Conservation (phyloP, 2,797 vertebrate species). For the Channa striata region DNA sequence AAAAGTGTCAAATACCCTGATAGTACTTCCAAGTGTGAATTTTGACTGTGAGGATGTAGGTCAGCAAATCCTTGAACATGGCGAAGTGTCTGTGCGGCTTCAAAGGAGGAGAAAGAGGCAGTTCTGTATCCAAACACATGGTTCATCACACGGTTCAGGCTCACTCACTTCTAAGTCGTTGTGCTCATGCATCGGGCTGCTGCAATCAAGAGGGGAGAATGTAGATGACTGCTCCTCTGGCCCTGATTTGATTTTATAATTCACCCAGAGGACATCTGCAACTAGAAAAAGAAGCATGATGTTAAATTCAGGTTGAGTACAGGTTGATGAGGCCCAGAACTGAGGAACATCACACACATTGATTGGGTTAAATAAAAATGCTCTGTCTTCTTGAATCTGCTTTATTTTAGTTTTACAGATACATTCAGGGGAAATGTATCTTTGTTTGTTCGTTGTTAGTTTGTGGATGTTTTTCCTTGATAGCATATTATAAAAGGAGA, state of each 20-base stretch:
- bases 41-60: conserved; percentile 50
- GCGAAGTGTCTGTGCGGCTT: conserved; percentile 15
- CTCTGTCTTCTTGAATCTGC: neutral
- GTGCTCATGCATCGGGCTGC: conserved; percentile 26
- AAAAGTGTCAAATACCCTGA: conserved; percentile 32
- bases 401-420: conserved; percentile 8
- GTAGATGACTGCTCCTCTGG: conserved; percentile 59
- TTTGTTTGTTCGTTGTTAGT: neutral
- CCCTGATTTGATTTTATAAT: conserved; percentile 69
- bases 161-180: conserved; percentile 25
- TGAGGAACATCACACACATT: conserved; percentile 13
- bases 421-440: neutral
- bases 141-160: conserved; percentile 16
- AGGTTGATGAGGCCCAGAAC: conserved; percentile 34
- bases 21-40: conserved; percentile 18
- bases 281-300: neutral
- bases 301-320: conserved; percentile 35
- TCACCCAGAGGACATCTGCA: conserved; percentile 48
- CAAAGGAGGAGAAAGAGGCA: conserved; percentile 18
- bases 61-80: conserved; percentile 50
- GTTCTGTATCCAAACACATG: conserved; percentile 24
- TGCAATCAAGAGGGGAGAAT: conserved; percentile 63
- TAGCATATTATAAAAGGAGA: neutral
- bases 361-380: conserved; percentile 20
- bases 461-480: neutral